Evolutionary conservation across 2,888 invertebrate genomes (phyloP).

Genomic region (Tenthredo amoena): DNA sequence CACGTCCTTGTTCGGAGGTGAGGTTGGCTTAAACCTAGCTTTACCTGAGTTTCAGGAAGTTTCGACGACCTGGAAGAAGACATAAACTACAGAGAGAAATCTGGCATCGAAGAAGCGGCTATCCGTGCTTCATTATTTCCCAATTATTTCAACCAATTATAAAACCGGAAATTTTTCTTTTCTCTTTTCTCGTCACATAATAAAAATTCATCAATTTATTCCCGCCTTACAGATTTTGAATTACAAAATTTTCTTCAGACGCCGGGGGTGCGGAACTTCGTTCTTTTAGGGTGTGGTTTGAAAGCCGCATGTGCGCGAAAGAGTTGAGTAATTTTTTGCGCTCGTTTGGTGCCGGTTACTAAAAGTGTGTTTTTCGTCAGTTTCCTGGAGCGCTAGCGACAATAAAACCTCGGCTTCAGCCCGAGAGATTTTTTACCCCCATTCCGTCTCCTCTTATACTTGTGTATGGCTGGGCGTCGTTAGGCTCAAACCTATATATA

Average conservation of each 20-base stretch:
- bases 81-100: not conserved
- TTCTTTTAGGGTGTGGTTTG: conserved; percentile 23
- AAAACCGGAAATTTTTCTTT: not conserved
- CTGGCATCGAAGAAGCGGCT: not conserved
- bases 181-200: not conserved
- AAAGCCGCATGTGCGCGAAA: conserved; percentile 22
- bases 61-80: not conserved
- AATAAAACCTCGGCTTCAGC: conserved; percentile 36
- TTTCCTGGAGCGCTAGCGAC: conserved; percentile 22
- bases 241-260: not conserved
- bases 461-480: conserved; percentile 24
- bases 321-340: conserved; percentile 45
- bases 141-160: not conserved
- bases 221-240: not conserved
- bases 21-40: conserved; percentile 23
- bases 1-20: conserved; percentile 30
- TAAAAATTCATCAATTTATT: not conserved
- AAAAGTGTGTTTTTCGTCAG: conserved; percentile 37
- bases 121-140: not conserved
- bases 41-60: not conserved
- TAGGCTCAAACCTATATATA: conserved; percentile 7
- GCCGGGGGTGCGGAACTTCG: not conserved
- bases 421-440: conserved; percentile 33
- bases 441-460: not conserved
- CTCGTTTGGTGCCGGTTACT: conserved; percentile 30